A percentile compares a stretch with the other conserved stretches of the same genome.
These are phyloP conservation scores for Temnothorax curvispinosus DNA, from an alignment of 1,140 invertebrate genomes.

Conservation along the genomic window DNA sequence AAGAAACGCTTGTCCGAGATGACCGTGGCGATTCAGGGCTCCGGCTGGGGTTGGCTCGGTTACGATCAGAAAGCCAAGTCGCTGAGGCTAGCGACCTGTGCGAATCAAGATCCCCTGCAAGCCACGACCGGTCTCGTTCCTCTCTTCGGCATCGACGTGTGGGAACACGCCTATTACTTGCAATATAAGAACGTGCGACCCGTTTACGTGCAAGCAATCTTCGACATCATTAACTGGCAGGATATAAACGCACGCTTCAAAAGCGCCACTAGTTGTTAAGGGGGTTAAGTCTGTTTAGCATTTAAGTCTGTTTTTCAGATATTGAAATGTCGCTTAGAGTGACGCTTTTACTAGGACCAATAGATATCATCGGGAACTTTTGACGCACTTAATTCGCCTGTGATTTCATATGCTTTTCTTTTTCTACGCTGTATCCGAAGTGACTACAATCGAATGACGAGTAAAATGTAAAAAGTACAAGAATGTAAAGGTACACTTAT, in stretches of 20 bases:
- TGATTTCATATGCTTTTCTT: conserved; percentile 53
- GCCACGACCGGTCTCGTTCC: conserved; percentile 96
- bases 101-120: conserved; percentile 98
- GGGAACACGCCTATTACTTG: conserved; percentile 99
- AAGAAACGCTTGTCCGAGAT: conserved; percentile 93
- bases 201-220: conserved; percentile 99
- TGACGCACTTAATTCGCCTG: conserved; percentile 5
- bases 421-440: conserved; percentile 23
- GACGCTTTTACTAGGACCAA: conserved; percentile 9
- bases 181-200: conserved; percentile 99
- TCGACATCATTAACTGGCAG: conserved; percentile 99
- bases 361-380: conserved; percentile 13
- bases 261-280: conserved; percentile 84
- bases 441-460: conserved; percentile 14
- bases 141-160: conserved; percentile 99
- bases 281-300: conserved; percentile 34
- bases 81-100: conserved; percentile 95
- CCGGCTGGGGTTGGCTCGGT: conserved; percentile 99
- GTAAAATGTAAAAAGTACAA: background rate
- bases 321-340: conserved; percentile 8
- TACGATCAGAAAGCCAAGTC: conserved; percentile 92
- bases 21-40: conserved; percentile 97
- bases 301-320: background rate
- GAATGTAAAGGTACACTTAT: background rate
- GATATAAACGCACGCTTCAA: conserved; percentile 94